Percentiles rank a stretch among this genome's conserved stretches.
Conservation (phyloP, 2,888 invertebrate genomes). For the Drosophila putrida region DNA sequence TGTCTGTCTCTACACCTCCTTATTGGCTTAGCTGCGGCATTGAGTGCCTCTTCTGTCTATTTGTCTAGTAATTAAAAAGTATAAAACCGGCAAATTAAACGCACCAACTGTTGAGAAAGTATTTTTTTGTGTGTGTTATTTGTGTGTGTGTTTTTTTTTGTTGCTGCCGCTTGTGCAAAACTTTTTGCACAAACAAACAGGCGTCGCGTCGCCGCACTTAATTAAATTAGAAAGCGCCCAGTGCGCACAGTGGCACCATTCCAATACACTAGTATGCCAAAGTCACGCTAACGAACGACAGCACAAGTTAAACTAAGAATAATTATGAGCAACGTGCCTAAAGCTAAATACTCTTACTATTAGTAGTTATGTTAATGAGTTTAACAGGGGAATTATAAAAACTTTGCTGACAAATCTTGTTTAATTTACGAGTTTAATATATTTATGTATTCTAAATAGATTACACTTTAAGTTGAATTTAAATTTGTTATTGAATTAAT, state of each 20-base stretch:
- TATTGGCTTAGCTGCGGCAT: constrained; percentile 14
- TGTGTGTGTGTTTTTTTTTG: constrained; percentile 22
- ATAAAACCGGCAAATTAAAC: constrained; percentile 79
- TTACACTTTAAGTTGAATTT: too few species aligned
- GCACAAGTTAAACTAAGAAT: constrained; percentile 5
- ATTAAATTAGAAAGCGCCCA: constrained; percentile 71
- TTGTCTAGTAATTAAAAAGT: constrained; percentile 80
- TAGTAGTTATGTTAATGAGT: not conserved
- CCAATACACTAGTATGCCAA: constrained; percentile 29
- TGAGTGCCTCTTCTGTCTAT: constrained; percentile 57
- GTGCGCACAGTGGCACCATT: constrained; percentile 61
- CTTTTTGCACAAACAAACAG: constrained; percentile 67
- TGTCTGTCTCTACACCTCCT: not conserved
- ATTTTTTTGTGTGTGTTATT: constrained; percentile 37
- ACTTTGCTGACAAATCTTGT: not conserved
- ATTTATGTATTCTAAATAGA: too few species aligned
- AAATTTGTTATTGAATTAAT: too few species aligned
- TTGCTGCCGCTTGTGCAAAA: constrained; percentile 47
- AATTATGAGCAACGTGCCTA: not conserved
- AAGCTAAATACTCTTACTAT: constrained; percentile 3
- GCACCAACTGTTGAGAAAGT: constrained; percentile 72
- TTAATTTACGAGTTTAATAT: too few species aligned
- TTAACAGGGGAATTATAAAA: not conserved
- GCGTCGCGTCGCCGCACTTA: constrained; percentile 76
- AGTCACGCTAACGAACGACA: constrained; percentile 41